Conservation (phyloP, 2,797 vertebrate species). For the Pogoniulus pusillus region DNA sequence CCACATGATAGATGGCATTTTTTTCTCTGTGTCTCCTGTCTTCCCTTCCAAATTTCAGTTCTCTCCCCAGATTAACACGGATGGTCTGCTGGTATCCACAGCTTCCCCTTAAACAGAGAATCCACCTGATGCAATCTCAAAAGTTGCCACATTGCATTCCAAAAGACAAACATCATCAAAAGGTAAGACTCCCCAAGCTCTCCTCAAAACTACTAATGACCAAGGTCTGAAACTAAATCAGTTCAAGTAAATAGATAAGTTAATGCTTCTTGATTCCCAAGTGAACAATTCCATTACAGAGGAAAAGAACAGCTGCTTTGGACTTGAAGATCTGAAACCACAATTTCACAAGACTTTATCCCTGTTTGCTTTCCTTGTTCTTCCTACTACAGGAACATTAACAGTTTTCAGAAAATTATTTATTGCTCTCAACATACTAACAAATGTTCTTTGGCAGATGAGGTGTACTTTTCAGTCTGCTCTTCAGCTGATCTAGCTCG, state of each 20-base stretch:
- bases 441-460: background rate
- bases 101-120: background rate
- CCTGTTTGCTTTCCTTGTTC: background rate
- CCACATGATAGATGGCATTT: background rate
- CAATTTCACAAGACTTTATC: background rate
- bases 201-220: background rate
- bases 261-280: background rate
- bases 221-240: background rate
- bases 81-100: background rate
- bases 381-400: background rate
- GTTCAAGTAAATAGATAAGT: background rate
- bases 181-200: background rate
- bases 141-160: constrained; percentile 16
- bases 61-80: background rate
- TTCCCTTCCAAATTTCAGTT: background rate
- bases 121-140: background rate
- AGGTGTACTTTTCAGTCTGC: background rate
- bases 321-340: background rate
- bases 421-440: background rate
- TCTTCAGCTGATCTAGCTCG: background rate
- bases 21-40: background rate
- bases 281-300: background rate
- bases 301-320: background rate
- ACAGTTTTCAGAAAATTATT: background rate
- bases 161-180: background rate